A percentile compares a stretch with the other conserved stretches of the same genome.
Conservation (phyloP, 2,888 invertebrate species). For the Deroplatys truncata region DNA sequence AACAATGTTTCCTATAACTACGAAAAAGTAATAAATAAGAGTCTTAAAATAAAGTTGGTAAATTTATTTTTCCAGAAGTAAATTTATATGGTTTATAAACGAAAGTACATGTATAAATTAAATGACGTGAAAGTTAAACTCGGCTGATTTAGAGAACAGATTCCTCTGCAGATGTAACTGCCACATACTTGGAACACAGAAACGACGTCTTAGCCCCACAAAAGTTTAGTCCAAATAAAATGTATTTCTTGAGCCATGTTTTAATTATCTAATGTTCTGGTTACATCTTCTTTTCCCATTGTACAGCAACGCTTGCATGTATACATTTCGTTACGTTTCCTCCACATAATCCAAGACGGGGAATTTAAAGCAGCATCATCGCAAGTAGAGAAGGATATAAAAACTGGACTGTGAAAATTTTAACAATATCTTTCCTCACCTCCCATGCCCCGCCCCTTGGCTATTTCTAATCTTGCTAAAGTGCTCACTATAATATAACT, state of each 20-base stretch:
- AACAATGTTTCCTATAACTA: no score
- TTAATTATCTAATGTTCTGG: background rate
- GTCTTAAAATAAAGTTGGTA: no score
- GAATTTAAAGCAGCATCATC: background rate
- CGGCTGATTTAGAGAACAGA: no score
- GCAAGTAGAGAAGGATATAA: background rate
- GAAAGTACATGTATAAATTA: no score
- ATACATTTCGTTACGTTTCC: background rate
- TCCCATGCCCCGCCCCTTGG: slow-evolving; percentile 5
- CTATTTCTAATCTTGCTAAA: slow-evolving; percentile 31
- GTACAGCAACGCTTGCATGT: background rate
- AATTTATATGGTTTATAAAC: no score
- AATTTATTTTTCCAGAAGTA: no score
- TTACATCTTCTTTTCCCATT: background rate
- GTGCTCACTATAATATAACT: slow-evolving; percentile 21
- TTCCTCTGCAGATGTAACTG: no score
- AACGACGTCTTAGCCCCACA: no score
- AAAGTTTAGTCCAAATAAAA: no score
- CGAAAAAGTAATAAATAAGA: no score
- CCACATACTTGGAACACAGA: no score
- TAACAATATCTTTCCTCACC: slow-evolving; percentile 13
- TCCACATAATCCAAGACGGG: background rate
- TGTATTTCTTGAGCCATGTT: background rate
- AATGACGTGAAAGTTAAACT: no score
- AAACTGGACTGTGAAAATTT: slow-evolving; percentile 20